Evolutionary conservation across 2,113 vertebrate genomes (phyloP), one percentile per base, ranked within the genome.

Genomic region (Protobothrops mucrosquamatus): DNA sequence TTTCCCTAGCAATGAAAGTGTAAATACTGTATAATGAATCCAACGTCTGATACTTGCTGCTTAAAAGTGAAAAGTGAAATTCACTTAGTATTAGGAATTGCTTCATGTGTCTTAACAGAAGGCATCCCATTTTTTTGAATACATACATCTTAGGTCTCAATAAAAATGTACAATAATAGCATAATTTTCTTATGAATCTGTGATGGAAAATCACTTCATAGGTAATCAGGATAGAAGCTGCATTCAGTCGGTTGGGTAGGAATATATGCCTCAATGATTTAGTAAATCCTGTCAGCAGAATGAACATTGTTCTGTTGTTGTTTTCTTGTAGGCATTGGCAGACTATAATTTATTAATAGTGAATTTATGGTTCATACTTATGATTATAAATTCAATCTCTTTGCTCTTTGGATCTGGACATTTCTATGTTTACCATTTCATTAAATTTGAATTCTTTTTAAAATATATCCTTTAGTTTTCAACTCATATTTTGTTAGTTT

Each of bases 391-490:
- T 43, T 81, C 48, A 52, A 3, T 46, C 23, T 24, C 23, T 52
- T 89, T 64, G 22, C 24, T 69, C 95, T 96, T 96, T 85, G 91
- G 94, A 93, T 34, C 69, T 12, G 11, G 51, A 91, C 3, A 93
- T 93, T 95, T 94, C 93, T 11, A 43, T 86, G 26, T 95, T 96
- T 43, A 6, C 91, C 87, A 43, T 93, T n/a, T 87, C 3, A 52
- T 56, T 86, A 48, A 51, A 92, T 88, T 96, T 81, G 34, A 43
- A 34, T 29, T 43, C 6, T 51, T 92, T 90, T 64, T 24, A 0
- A 4, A 95, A 93, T 95, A 89, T 12, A 46, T 51, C 29, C 54
- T 61, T 89, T 89, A 94, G 89, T 61, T 87, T 88, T 92, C 64
- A 85, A 2, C 11, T 26, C 95, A 94, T 54, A 90, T 57, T 94